Percentiles rank a stretch among this genome's conserved stretches.
Evolutionary conservation across 2,113 vertebrate genomes (phyloP).

Genomic region (Pteropus alecto): DNA sequence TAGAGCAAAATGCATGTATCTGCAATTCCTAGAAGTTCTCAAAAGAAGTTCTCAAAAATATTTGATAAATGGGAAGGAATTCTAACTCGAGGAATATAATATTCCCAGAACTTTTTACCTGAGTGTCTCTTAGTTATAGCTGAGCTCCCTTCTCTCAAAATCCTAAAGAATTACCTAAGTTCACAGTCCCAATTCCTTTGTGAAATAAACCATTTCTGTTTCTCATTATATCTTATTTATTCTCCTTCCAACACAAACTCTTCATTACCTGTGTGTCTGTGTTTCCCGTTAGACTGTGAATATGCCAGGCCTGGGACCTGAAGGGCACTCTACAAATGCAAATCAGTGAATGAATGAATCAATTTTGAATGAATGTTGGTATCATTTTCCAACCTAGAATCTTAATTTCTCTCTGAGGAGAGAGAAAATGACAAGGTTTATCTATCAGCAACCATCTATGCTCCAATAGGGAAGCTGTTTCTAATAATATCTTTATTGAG

Average conservation of each 20-base stretch:
- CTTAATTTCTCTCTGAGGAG: constrained; percentile 4
- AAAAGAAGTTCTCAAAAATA: not conserved
- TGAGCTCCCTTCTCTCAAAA: constrained; percentile 15
- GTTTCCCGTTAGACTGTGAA: not conserved
- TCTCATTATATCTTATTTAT: not conserved
- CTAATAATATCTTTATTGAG: not conserved
- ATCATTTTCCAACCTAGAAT: not conserved
- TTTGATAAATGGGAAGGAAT: not conserved
- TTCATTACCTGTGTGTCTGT: not conserved
- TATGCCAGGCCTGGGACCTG: not conserved
- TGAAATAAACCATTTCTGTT: not conserved
- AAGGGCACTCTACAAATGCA: not conserved
- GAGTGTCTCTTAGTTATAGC: not conserved
- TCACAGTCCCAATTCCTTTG: not conserved
- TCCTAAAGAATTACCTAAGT: not conserved
- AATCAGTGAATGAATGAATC: not conserved
- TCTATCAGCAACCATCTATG: not conserved
- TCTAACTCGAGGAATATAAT: not conserved
- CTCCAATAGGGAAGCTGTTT: not conserved
- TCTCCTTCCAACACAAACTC: not conserved
- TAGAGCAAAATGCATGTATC: not conserved
- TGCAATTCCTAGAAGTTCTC: not conserved
- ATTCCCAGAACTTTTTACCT: not conserved
- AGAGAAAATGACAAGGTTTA: constrained; percentile 2
- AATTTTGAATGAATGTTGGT: not conserved